A percentile compares a stretch with the other conserved stretches of the same genome.
phyloP scores from a whole-genome alignment of 2,888 invertebrate genomes.

The Cantharis nigra region DNA sequence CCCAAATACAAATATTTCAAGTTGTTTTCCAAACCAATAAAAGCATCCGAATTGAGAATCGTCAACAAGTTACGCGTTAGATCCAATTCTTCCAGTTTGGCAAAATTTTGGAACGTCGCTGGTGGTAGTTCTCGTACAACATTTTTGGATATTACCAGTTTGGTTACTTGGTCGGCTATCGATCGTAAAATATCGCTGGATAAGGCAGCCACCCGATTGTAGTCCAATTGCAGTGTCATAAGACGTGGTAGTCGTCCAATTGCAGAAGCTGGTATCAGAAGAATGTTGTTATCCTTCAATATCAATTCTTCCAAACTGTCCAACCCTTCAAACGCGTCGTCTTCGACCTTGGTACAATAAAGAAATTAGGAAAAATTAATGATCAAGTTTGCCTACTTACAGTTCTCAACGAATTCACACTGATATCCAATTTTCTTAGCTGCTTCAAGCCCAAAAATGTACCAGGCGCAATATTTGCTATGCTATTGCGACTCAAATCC shows the following conservation, averaged over 20 bases:
- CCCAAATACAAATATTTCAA: slow-evolving; percentile 73
- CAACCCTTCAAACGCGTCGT: slow-evolving; percentile 84
- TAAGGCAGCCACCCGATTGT: slow-evolving; percentile 84
- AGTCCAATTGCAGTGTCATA: slow-evolving; percentile 76
- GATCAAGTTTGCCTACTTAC: slow-evolving; percentile 59
- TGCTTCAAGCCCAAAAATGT: slow-evolving; percentile 77
- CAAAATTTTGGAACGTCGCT: slow-evolving; percentile 79
- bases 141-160: slow-evolving; percentile 77
- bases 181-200: slow-evolving; percentile 78
- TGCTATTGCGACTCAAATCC: slow-evolving; percentile 83
- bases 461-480: slow-evolving; percentile 80
- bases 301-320: slow-evolving; percentile 75
- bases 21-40: slow-evolving; percentile 75
- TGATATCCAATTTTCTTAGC: slow-evolving; percentile 77
- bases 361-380: slow-evolving; percentile 2
- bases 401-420: slow-evolving; percentile 84
- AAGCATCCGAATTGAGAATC: slow-evolving; percentile 72
- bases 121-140: slow-evolving; percentile 84
- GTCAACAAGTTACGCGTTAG: slow-evolving; percentile 80
- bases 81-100: slow-evolving; percentile 72
- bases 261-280: slow-evolving; percentile 82
- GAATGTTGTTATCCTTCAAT: slow-evolving; percentile 85
- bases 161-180: slow-evolving; percentile 71
- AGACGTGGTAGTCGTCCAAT: slow-evolving; percentile 78
- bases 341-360: slow-evolving; percentile 74